A percentile compares a stretch with the other conserved stretches of the same genome.
phyloP scores from a whole-genome alignment of 2,888 invertebrate genomes.

The Acanthosepion esculentum region DNA sequence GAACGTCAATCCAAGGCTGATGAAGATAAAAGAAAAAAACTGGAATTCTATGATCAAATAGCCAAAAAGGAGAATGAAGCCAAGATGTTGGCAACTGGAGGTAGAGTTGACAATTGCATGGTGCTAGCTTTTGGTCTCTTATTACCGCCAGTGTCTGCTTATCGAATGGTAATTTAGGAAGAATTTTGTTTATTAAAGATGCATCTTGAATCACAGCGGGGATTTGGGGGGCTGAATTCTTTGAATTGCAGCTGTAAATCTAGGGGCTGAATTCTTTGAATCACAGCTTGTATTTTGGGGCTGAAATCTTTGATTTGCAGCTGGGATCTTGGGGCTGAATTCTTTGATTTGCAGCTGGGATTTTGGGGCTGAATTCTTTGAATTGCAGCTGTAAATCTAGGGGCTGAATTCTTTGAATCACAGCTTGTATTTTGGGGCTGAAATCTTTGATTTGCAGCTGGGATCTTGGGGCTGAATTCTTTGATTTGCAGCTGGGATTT shows the following conservation, averaged over 20 bases:
- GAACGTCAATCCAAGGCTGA: constrained; percentile 67
- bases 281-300: not conserved
- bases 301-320: not conserved
- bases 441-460: not conserved
- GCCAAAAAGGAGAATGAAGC: constrained; percentile 54
- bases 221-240: not conserved
- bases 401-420: not conserved
- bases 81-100: constrained; percentile 51
- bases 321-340: not conserved
- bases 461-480: not conserved
- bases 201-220: not conserved
- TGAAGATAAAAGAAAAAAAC: constrained; percentile 70
- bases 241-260: not conserved
- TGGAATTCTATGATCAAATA: constrained; percentile 64
- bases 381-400: not conserved
- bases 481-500: not conserved
- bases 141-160: not conserved
- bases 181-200: not conserved
- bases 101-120: constrained; percentile 39
- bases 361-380: not conserved
- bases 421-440: not conserved
- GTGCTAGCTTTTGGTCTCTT: not conserved
- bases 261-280: not conserved
- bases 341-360: not conserved
- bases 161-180: not conserved